Evolutionary conservation across 2,888 invertebrate genomes (phyloP), one percentile per base, ranked within the genome.

Genomic region (Mimachlamys varia): DNA sequence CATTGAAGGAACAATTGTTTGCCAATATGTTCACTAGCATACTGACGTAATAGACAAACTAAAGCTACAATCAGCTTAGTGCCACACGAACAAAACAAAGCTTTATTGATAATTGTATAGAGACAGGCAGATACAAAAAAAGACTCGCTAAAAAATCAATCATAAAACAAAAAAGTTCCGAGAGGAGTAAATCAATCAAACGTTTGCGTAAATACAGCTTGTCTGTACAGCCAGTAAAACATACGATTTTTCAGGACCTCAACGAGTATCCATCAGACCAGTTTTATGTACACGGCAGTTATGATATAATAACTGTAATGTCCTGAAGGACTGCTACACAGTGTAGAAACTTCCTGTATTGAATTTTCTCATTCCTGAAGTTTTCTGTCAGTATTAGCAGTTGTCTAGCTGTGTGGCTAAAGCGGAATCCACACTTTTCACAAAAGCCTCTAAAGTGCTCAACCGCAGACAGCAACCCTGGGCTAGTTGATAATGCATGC

Each of bases 91-190:
- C 44, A 44, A 44, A 5, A 44, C 44, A 44, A 44, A 44, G 44
- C 44, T n/a, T 62, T 62, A 62, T 62, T 22, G 62, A 62, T 62
- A 62, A 62, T 22, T 62, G 62, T n/a, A 62, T n/a, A 62, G 62
- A 22, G 62, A n/a, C 22, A 62, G n/a, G n/a, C 19, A 22, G n/a
- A 22, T 44, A 44, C 3, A 62, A 62, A 62, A 62, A 62, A 62
- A 62, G 22, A 62, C 7, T 22, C 62, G 22, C 62, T 22, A n/a
- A 62, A n/a, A 62, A 62, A 62, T n/a, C 62, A 19, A n/a, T 62
- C 62, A 62, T 62, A 62, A 62, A 62, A n/a, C 22, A 62, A 22
- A n/a, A 44, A 44, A 44, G 44, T 22, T 62, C 22, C 2, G 62
- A 62, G 62, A 62, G 17, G 62, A 62, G 3, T 76, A 76, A 76